phyloP scores from a whole-genome alignment of 2,797 vertebrate species.

The Octomys mimax region DNA sequence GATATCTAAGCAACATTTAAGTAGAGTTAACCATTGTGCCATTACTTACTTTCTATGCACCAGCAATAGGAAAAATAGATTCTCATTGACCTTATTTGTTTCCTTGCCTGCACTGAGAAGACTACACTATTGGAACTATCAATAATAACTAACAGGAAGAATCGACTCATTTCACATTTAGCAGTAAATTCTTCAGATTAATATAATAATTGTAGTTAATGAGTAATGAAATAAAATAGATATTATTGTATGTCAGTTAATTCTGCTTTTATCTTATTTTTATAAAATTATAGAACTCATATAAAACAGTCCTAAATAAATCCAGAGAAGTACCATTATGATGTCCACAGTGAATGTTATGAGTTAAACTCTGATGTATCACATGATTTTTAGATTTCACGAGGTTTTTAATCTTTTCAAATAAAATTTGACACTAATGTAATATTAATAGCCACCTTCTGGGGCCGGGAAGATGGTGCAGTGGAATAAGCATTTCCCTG shows the following conservation, averaged over 20 bases:
- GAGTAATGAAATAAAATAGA: not conserved
- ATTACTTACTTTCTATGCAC: not conserved
- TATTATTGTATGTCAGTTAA: not conserved
- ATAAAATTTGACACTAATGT: not conserved
- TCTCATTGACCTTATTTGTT: not conserved
- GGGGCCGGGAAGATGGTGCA: too few species aligned
- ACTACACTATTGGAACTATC: not conserved
- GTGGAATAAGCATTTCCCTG: too few species aligned
- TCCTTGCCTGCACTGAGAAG: not conserved
- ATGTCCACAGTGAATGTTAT: not conserved
- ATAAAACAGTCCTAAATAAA: not conserved
- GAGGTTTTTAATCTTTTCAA: not conserved
- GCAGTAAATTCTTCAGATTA: not conserved
- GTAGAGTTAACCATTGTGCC: not conserved
- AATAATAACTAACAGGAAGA: not conserved
- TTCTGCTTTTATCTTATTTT: not conserved
- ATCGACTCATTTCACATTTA: not conserved
- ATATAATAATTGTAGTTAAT: not conserved
- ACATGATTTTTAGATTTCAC: not conserved
- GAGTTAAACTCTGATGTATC: not conserved
- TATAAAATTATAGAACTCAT: not conserved
- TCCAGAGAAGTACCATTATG: not conserved
- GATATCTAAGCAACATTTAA: not conserved
- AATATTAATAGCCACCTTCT: not conserved
- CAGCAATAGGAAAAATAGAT: not conserved